phyloP scores from a whole-genome alignment of 2,888 invertebrate species.

The Idaea biselata region DNA sequence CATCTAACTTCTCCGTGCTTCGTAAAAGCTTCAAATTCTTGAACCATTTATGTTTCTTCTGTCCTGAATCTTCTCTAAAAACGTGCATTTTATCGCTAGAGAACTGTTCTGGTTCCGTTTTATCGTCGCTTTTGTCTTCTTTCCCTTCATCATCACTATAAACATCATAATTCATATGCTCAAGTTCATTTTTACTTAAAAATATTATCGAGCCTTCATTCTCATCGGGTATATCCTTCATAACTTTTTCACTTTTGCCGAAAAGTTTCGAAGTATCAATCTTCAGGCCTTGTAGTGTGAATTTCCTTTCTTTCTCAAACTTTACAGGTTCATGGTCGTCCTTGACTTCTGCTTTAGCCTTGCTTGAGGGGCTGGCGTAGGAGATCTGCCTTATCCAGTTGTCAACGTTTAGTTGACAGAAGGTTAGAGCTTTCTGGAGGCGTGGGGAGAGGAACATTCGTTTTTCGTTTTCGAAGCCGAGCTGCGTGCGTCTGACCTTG shows the following conservation, averaged over 20 bases:
- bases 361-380: constrained; percentile 68
- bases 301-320: constrained; percentile 76
- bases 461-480: constrained; percentile 83
- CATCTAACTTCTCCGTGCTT: constrained; percentile 71
- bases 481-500: constrained; percentile 77
- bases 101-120: constrained; percentile 63
- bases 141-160: constrained; percentile 76
- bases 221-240: constrained; percentile 79
- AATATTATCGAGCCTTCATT: constrained; percentile 85
- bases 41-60: constrained; percentile 84
- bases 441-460: constrained; percentile 83
- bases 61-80: constrained; percentile 70
- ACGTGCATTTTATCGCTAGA: constrained; percentile 75
- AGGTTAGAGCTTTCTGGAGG: constrained; percentile 83
- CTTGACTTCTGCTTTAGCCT: constrained; percentile 75
- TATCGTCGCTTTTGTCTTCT: constrained; percentile 69
- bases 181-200: constrained; percentile 83
- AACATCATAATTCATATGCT: constrained; percentile 81
- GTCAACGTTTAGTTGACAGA: constrained; percentile 83
- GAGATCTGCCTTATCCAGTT: constrained; percentile 83
- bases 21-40: constrained; percentile 80
- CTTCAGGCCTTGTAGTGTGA: constrained; percentile 74
- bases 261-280: constrained; percentile 74
- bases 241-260: constrained; percentile 75
- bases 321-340: constrained; percentile 76